Evolutionary conservation across 2,888 invertebrate genomes (phyloP).

Genomic region (Bembecia ichneumoniformis): DNA sequence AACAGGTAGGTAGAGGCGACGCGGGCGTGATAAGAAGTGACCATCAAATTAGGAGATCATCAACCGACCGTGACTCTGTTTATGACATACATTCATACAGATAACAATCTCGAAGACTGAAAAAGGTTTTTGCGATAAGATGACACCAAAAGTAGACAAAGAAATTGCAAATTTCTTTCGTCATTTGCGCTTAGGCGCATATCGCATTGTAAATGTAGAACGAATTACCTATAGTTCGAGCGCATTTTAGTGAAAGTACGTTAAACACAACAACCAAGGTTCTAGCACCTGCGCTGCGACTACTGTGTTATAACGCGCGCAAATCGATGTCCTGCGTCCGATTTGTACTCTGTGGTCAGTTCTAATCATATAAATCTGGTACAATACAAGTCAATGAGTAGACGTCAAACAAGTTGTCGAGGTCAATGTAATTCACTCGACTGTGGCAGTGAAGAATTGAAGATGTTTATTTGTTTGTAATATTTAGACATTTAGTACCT

Average conservation of each 20-base stretch:
- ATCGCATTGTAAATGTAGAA: conserved; percentile 24
- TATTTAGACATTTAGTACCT: too few species aligned
- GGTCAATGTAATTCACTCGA: neutral
- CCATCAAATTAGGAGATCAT: conserved; percentile 67
- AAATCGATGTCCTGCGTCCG: neutral
- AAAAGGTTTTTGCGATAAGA: conserved; percentile 57
- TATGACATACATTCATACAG: conserved; percentile 32
- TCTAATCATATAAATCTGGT: neutral
- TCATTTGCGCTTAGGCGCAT: conserved; percentile 7
- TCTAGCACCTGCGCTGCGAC: conserved; percentile 32
- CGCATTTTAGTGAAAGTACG: conserved; percentile 48
- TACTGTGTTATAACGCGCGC: conserved; percentile 5
- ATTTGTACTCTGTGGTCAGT: neutral
- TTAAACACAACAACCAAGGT: conserved; percentile 40
- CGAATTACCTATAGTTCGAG: conserved; percentile 19
- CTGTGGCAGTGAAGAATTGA: too few species aligned
- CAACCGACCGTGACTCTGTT: conserved; percentile 67
- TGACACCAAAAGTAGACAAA: conserved; percentile 37
- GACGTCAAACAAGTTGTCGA: neutral
- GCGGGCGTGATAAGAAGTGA: conserved; percentile 42
- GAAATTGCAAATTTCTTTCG: conserved; percentile 8
- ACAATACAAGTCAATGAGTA: neutral
- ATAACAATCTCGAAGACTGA: conserved; percentile 31
- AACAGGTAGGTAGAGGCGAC: neutral
- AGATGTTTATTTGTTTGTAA: too few species aligned